Evolutionary conservation across 53 echinoderm and acorn worm genomes (phyloP).

Genomic region (Echinarachnius parma): DNA sequence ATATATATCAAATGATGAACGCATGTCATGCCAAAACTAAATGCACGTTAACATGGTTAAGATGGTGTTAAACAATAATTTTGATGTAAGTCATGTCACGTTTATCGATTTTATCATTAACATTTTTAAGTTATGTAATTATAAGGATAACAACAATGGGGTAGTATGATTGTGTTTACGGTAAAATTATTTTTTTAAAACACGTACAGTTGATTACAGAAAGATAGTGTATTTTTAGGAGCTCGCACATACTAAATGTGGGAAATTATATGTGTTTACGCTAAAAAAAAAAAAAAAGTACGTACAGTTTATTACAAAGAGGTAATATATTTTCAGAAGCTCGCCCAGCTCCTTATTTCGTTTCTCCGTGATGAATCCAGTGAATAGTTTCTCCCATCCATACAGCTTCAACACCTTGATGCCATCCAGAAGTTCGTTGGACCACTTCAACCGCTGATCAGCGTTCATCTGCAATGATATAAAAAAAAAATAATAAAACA

Average conservation of each 20-base stretch:
- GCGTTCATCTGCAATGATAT: constrained; percentile 34
- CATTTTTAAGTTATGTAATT: no score
- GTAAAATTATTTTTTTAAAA: no score
- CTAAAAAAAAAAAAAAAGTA: not conserved
- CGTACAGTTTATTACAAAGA: constrained; percentile 48
- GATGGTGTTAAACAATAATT: no score
- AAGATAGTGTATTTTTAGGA: not conserved
- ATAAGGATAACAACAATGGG: no score
- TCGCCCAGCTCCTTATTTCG: constrained; percentile 45
- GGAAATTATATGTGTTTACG: not conserved
- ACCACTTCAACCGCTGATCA: constrained; percentile 63
- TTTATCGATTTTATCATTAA: no score
- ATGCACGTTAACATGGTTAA: no score
- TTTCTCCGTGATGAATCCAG: constrained; percentile 48
- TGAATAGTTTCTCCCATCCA: constrained; percentile 68
- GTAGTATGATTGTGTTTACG: no score
- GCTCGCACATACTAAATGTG: not conserved
- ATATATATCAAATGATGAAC: no score
- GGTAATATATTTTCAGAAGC: constrained; percentile 21
- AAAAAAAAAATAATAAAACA: no score
- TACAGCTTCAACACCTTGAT: constrained; percentile 73
- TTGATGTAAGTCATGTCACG: no score
- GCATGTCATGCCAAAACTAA: no score
- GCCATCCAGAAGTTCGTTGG: constrained; percentile 71
- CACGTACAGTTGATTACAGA: not conserved